These are phyloP conservation scores for Cephalopachus bancanus DNA, from an alignment of 2,797 vertebrate genomes.

Conservation along the genomic window DNA sequence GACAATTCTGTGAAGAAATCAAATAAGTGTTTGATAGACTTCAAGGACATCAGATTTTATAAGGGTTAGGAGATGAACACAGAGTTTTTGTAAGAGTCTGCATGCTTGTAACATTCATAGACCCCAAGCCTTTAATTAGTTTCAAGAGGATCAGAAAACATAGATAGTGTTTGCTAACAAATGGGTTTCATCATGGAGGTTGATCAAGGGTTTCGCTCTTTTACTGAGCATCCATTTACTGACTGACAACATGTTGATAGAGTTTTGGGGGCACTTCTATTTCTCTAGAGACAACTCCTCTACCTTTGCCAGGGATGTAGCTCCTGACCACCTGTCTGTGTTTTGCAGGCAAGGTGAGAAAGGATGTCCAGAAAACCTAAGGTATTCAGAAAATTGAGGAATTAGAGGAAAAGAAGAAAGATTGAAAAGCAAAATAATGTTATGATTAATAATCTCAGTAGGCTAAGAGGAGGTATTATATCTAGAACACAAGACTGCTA, in stretches of 20 bases:
- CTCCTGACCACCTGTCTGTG: background rate
- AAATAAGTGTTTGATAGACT: background rate
- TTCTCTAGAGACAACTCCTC: background rate
- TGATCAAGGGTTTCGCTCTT: background rate
- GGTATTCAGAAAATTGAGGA: background rate
- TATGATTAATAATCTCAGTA: background rate
- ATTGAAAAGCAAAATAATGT: slow-evolving; percentile 19
- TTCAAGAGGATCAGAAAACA: background rate
- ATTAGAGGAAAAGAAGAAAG: background rate
- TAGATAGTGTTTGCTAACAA: background rate
- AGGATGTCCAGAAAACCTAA: background rate
- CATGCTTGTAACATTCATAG: background rate
- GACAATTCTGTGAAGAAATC: background rate
- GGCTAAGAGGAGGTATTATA: background rate
- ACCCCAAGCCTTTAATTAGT: background rate
- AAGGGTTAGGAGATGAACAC: background rate
- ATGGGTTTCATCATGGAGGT: background rate
- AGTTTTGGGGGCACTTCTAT: background rate
- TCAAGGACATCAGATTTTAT: background rate
- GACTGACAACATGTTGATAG: background rate
- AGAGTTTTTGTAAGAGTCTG: background rate
- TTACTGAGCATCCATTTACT: background rate
- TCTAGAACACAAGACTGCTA: background rate
- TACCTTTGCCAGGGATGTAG: background rate
- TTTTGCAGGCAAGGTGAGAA: background rate